phyloP scores from a whole-genome alignment of 2,113 vertebrate species.

The Lipophrys pholis region DNA sequence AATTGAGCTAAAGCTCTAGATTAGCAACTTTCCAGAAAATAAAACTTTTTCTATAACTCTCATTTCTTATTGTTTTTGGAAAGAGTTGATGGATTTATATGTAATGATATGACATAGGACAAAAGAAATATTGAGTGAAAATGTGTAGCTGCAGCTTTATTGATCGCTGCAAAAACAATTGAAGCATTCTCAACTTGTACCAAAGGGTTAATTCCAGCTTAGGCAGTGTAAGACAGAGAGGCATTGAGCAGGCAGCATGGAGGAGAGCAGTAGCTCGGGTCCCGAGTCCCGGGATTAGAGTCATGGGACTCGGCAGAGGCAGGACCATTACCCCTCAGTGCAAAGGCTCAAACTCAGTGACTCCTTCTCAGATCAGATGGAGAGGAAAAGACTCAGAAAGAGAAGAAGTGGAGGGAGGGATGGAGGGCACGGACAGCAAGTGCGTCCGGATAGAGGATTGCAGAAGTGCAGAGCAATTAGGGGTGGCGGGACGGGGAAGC shows the following conservation, averaged over 20 bases:
- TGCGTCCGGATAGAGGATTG: constrained; percentile 37
- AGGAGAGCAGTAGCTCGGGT: constrained; percentile 65
- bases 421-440: constrained; percentile 21
- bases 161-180: not conserved
- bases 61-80: no score
- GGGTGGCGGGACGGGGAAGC: constrained; percentile 51
- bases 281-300: constrained; percentile 78
- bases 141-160: not conserved
- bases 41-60: no score
- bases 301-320: constrained; percentile 79
- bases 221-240: constrained; percentile 57
- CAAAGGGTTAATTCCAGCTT: constrained; percentile 61
- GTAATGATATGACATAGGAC: no score
- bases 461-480: constrained; percentile 67
- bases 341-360: constrained; percentile 77
- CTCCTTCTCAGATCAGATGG: constrained; percentile 70
- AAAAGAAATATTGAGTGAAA: no score
- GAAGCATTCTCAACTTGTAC: constrained; percentile 10
- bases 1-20: no score
- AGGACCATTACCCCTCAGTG: constrained; percentile 76
- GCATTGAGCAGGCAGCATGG: constrained; percentile 61
- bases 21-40: no score
- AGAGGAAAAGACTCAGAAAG: constrained; percentile 46
- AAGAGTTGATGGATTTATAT: no score
- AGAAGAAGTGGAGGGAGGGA: constrained; percentile 33